Conservation (phyloP, 2,113 vertebrate species). For the Cryptotis parvus region DNA sequence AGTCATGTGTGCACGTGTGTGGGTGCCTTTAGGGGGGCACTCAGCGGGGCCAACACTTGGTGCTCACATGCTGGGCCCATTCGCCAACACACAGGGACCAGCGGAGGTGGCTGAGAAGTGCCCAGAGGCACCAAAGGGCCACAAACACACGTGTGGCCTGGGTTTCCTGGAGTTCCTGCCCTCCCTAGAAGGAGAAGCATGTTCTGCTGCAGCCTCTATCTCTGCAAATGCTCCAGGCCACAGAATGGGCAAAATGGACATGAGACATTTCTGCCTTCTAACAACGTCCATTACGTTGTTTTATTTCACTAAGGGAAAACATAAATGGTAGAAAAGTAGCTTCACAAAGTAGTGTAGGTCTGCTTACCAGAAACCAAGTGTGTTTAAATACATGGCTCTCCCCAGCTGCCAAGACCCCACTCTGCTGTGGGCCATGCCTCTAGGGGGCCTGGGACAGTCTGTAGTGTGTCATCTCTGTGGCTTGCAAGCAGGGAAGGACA, state of each 20-base stretch:
- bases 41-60: not conserved
- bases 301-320: not conserved
- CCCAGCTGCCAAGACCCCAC: not conserved
- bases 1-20: not conserved
- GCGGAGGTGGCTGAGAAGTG: not conserved
- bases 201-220: not conserved
- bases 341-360: not conserved
- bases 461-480: not conserved
- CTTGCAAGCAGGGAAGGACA: not conserved
- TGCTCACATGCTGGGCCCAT: not conserved
- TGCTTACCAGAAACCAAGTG: not conserved
- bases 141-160: too few species aligned
- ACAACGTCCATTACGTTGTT: not conserved
- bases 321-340: not conserved
- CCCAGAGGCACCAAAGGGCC: not conserved
- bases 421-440: not conserved
- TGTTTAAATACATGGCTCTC: rapidly evolving
- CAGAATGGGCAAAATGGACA: rapidly evolving
- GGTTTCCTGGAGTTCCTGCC: not conserved
- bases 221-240: not conserved
- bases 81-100: not conserved
- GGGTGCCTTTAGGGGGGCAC: too few species aligned
- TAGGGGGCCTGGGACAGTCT: too few species aligned
- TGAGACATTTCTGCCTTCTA: not conserved
- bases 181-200: not conserved